A percentile compares a stretch with the other conserved stretches of the same genome.
phyloP scores from a whole-genome alignment of 2,113 vertebrate species.

The Albula goreensis region DNA sequence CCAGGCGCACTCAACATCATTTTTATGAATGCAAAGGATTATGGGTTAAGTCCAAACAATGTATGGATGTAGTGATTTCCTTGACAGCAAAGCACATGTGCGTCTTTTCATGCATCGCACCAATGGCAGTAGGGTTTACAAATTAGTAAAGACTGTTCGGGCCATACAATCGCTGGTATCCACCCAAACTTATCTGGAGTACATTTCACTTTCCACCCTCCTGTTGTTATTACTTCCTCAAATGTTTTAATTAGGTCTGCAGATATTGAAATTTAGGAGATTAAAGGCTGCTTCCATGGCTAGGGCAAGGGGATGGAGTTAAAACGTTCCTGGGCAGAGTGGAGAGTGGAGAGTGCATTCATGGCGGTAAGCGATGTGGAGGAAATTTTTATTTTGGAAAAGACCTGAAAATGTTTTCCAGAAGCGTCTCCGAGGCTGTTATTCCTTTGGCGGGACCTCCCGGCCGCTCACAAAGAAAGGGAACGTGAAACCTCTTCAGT shows the following conservation, averaged over 20 bases:
- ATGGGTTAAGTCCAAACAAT: constrained; percentile 69
- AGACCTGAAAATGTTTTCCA: background rate
- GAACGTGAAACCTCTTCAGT: constrained; percentile 51
- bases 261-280: constrained; percentile 45
- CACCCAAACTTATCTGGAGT: constrained; percentile 49
- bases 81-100: constrained; percentile 59
- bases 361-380: background rate
- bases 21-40: constrained; percentile 75
- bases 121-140: constrained; percentile 51
- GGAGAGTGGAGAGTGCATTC: background rate
- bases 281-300: constrained; percentile 36
- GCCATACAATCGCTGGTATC: constrained; percentile 42
- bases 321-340: background rate
- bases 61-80: constrained; percentile 67
- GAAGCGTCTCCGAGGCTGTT: background rate
- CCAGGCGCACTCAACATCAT: constrained; percentile 62
- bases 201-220: constrained; percentile 46
- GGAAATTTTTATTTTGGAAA: background rate
- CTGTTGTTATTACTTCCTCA: constrained; percentile 47
- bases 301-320: constrained; percentile 8
- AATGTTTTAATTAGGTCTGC: constrained; percentile 45
- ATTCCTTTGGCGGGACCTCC: background rate
- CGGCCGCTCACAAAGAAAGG: too few relatives aligned
- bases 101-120: constrained; percentile 46
- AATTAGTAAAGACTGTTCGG: constrained; percentile 55